These are phyloP conservation scores for Squalus acanthias DNA, from an alignment of 2,797 vertebrate genomes.

Conservation along the genomic window DNA sequence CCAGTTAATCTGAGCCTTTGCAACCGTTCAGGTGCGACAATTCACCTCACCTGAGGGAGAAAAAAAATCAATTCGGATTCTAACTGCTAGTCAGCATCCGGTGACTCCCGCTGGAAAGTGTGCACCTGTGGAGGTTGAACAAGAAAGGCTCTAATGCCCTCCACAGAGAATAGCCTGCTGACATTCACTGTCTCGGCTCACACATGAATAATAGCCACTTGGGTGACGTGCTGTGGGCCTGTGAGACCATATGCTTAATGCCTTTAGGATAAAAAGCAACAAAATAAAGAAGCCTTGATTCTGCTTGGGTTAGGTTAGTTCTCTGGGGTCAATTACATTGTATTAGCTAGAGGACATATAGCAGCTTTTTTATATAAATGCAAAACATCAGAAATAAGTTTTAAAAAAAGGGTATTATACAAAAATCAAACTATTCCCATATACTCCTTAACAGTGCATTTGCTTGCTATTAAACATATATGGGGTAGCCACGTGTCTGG, in stretches of 20 bases:
- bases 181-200: neutral
- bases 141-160: neutral
- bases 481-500: neutral
- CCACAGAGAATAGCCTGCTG: neutral
- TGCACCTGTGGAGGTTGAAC: neutral
- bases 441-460: neutral
- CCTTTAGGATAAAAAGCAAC: neutral
- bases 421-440: neutral
- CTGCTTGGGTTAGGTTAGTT: neutral
- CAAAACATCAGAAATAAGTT: neutral
- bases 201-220: neutral
- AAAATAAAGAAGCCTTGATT: neutral
- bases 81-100: no score
- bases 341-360: neutral
- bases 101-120: neutral
- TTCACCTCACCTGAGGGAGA: neutral
- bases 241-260: neutral
- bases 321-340: neutral
- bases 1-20: neutral
- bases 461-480: neutral
- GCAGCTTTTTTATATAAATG: neutral
- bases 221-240: neutral
- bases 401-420: neutral
- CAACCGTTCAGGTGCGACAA: neutral
- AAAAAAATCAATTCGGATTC: neutral